Evolutionary conservation across 2,113 vertebrate genomes (phyloP).

Genomic region (Callocephalon fimbriatum): DNA sequence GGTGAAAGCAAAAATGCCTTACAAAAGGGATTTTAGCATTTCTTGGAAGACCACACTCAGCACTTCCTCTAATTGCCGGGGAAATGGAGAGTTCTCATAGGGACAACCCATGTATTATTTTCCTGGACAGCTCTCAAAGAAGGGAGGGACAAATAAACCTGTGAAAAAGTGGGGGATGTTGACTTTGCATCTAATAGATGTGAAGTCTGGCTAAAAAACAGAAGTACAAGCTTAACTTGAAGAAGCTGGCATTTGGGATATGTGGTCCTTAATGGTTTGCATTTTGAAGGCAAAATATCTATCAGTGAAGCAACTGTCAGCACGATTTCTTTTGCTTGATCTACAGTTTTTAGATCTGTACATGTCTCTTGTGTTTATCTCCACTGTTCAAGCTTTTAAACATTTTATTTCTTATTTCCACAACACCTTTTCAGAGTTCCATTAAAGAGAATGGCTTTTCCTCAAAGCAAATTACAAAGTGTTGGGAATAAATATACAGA

Average conservation of each 20-base stretch:
- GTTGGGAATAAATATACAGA: neutral
- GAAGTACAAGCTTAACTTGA: neutral
- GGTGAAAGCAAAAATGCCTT: neutral
- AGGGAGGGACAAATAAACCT: accelerated
- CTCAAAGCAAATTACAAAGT: neutral
- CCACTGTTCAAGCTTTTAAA: neutral
- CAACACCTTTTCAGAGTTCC: neutral
- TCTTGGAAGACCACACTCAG: neutral
- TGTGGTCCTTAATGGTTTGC: neutral
- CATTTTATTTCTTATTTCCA: conserved; percentile 14
- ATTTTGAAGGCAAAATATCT: conserved; percentile 1
- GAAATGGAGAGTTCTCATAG: accelerated
- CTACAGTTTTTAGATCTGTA: neutral
- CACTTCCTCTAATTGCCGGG: neutral
- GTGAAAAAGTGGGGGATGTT: neutral
- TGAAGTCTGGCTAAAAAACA: neutral
- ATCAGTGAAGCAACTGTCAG: neutral
- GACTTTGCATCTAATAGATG: neutral
- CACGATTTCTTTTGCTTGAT: neutral
- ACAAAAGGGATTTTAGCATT: neutral
- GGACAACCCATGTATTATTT: accelerated
- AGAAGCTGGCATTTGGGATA: neutral
- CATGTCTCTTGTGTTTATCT: neutral
- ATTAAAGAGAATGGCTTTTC: conserved; percentile 9
- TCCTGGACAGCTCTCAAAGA: neutral